These are phyloP conservation scores for Pachycephus smyrnensis DNA, from an alignment of 2,888 invertebrate species.

Conservation along the genomic window DNA sequence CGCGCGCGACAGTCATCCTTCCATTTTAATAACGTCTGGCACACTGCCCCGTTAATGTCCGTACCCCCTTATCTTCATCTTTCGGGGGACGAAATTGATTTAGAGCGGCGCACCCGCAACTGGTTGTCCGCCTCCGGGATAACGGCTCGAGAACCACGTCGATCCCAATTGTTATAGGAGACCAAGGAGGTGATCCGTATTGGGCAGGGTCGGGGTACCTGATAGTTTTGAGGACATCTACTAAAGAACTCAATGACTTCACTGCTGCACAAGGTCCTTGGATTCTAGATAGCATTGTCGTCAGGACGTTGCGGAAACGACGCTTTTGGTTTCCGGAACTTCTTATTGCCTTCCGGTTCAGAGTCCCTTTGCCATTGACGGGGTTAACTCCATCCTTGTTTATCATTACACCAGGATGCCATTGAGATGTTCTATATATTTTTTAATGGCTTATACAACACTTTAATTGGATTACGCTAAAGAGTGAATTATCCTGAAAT, in stretches of 20 bases:
- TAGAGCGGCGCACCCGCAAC: conserved; percentile 10
- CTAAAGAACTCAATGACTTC: neutral
- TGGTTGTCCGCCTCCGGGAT: neutral
- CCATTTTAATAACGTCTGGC: conserved; percentile 62
- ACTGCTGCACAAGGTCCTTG: neutral
- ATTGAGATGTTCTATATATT: neutral
- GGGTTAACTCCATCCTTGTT: neutral
- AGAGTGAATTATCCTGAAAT: neutral
- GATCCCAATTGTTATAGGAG: conserved; percentile 25
- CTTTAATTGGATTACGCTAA: neutral
- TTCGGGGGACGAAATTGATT: conserved; percentile 8
- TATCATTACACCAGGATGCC: neutral
- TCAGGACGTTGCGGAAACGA: neutral
- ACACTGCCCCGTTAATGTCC: conserved; percentile 62
- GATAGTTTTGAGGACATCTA: neutral
- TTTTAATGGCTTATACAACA: neutral
- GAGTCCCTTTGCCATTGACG: neutral
- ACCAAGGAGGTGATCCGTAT: conserved; percentile 13
- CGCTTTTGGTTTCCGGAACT: neutral
- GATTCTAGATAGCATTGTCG: neutral
- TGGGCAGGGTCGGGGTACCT: conserved; percentile 20
- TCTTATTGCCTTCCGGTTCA: neutral
- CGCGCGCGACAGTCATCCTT: conserved; percentile 33
- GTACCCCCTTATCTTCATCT: conserved; percentile 38
- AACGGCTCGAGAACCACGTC: neutral